Conservation (phyloP, 2,797 vertebrate genomes). For the Phataginus tricuspis region DNA sequence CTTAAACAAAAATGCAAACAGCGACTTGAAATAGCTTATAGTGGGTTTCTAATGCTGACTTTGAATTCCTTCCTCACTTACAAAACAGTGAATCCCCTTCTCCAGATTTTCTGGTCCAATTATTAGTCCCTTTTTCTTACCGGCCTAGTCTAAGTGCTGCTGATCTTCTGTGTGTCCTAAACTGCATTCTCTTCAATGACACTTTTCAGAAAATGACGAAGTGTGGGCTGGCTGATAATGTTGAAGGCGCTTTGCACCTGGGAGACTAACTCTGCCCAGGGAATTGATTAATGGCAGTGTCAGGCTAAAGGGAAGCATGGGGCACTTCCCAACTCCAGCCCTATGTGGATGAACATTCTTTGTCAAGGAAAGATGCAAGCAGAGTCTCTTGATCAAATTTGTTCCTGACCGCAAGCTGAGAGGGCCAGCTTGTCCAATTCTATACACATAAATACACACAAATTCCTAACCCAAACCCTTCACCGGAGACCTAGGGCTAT, state of each 20-base stretch:
- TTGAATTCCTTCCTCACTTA: not conserved
- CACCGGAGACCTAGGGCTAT: not conserved
- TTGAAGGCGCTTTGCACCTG: not conserved
- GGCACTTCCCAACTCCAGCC: not conserved
- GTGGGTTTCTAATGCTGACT: not conserved
- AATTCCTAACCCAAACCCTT: not conserved
- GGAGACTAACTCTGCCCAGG: not conserved
- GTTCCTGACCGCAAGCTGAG: not conserved
- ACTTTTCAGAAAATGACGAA: not conserved
- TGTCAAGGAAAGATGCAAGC: slow-evolving; percentile 8
- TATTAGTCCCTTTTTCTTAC: not conserved
- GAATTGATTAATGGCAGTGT: not conserved
- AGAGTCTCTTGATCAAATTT: not conserved
- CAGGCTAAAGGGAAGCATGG: not conserved
- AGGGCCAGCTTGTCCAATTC: not conserved
- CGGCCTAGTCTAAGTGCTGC: not conserved
- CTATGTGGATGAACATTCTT: not conserved
- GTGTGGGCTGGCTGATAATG: not conserved
- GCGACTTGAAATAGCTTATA: not conserved
- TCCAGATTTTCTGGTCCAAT: slow-evolving; percentile 9
- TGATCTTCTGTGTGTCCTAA: not conserved
- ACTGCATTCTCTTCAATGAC: not conserved
- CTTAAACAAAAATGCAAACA: slow-evolving; percentile 22
- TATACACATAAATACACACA: not conserved
- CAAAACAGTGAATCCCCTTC: not conserved